Evolutionary conservation across 2,113 vertebrate species (phyloP), one percentile per base, ranked within the genome.

Genomic region (Tinamus guttatus): DNA sequence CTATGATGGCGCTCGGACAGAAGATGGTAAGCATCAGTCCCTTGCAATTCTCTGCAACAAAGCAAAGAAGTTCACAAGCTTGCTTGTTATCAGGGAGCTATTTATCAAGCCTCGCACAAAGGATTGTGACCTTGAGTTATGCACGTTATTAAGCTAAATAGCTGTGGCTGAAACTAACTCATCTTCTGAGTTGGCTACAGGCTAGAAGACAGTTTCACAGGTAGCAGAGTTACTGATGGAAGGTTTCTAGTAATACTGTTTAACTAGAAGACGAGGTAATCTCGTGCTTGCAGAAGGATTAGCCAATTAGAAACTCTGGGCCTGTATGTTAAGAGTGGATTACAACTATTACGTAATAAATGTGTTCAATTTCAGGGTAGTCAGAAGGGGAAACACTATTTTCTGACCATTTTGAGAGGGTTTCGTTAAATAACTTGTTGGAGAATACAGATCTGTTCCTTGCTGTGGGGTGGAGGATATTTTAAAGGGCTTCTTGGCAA

Each of bases 1-100:
- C 88, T 99, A 99, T 4, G 99, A 99, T 0, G 99, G 99, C 68
- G 97, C 98, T n/a, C 97, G 99, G 62, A 98, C 98, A 0, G 98
- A 99, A 94, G 97, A 97, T 28, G 99, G 99, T 99, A 95, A 97
- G 97, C 4, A 27, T 8, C 12, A 11, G 17, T 43, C 14, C 38
- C 30, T 82, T 63, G 68, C 13, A 75, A 2, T 68, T 78, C 30
- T 24, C 24, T 81, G 4, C 59, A n/a, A 52, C 20, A 86, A 78
- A 68, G 11, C 21, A 45, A 77, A 32, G 27, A 5, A n/a, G 7
- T 9, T 2, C 9, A 9, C 41, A 14, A 7, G 78, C 49, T 69
- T 94, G 13, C 6, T 71, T 27, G 32, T 75, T 85, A 24, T 12
- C 5, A 10, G 54, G 54, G 54, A 56, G 9, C 28, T 56, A 28